Base-by-base conservation (phyloP, 2,797 vertebrate species). In the Hippopotamyrus pictus region DNA sequence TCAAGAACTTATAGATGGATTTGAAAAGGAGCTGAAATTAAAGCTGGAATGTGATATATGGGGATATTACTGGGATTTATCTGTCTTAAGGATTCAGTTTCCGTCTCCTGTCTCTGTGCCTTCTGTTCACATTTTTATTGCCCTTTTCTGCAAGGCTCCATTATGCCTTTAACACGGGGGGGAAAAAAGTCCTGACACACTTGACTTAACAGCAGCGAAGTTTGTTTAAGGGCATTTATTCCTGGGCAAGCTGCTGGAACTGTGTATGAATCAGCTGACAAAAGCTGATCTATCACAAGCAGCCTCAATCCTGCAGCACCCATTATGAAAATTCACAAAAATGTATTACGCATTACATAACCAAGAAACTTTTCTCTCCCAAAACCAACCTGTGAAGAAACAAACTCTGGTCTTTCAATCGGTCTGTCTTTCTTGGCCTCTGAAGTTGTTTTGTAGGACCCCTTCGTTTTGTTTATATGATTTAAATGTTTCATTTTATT, bases 111-210 rank as follows among this genome's bases (percentile, higher is more conserved):
- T 85, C 83, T 53, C 48, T 51, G 8, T 85, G 83, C 46, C 83
- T 59, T 87, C 50, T 87, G 85, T 87, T 54, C 51, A 87, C 53
- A 87, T 59, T 87, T 87, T 22, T 57, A 54, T 87, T 37, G 51
- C 50, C 25, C 85, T 37, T 54, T 37, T 54, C 50, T 51, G 48
- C 50, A 87, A 87, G 85, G 29, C 50, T 54, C 48, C 51, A 87
- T 54, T 41, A 87, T 87, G 50, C 53, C 25, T 87, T 51, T 57
- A 87, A 87, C 50, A 85, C 4, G 14, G 83, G 46, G 46, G n/a
- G n/a, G 5, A 29, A 22, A 51, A 51, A 25, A 9, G 85, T 57
- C 85, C 85, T 59, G 53, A 54, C 51, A 87, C 48, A 57, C 51
- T 87, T 87, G 51, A 37, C 85, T 54, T 87, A 57, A 57, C 85